Base-by-base conservation (phyloP, 2,113 vertebrate genomes). In the Stegastes partitus region DNA sequence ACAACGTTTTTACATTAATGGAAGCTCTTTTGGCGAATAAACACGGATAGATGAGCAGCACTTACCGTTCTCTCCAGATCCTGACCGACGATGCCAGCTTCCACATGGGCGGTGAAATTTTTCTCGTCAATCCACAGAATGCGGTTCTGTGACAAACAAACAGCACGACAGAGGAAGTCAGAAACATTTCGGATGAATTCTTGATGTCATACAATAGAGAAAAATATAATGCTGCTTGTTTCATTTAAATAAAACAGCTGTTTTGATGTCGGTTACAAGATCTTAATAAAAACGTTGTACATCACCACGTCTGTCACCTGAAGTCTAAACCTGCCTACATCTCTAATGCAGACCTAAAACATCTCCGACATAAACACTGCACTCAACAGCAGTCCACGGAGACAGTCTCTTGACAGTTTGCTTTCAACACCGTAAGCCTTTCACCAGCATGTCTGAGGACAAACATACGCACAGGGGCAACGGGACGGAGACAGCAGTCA, bases 81-180 rank as follows among this genome's bases (percentile, higher is more conserved):
- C 91, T 99, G 97, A 70, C 98, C 98, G 64, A 97, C 94, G 86
- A 99, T 99, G 77, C 98, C 98, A 75, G 98, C 96, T 88, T 99
- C 97, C 64, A 98, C 92, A 63, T 96, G 97, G 77, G 96, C 97
- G 18, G 97, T 99, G 87, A 99, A 91, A 86, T 99, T 99, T 83
- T 96, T 98, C 93, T 99, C 98, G 87, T 99, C 98, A 81, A 99
- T 94, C 98, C 98, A 99, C 47, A 99, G 94, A 89, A 99, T 98
- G 76, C 95, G 96, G 89, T 97, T 99, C 98, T 99, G 92, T 2
- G 26, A 76, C 10, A 55, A 68, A 58, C 19, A 9, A 67, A 58
- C 31, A 53, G 63, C 42, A 61, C 61, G 28, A 79, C 19, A 0
- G 25, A 56, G 34, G 23, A 55, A 5, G 25, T 77, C 45, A 70